Conservation (phyloP, 92 coral and sea anemone genomes). For the Epizoanthus scotinus region DNA sequence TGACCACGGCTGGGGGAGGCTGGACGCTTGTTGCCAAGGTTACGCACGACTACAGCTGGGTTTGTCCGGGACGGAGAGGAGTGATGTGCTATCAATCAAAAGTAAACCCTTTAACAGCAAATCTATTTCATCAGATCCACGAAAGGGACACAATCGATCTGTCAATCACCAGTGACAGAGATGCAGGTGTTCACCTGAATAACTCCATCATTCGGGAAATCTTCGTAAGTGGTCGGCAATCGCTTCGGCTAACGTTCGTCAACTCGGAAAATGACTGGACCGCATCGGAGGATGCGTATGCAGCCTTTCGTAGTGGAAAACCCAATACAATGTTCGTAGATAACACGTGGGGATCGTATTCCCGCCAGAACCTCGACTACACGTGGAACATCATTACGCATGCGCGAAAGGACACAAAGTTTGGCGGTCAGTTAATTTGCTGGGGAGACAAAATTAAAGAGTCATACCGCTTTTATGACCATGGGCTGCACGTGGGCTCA, state of each 20-base stretch:
- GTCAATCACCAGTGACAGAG: conserved; percentile 70
- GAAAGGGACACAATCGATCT: conserved; percentile 90
- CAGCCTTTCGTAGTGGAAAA: conserved; percentile 82
- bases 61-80: conserved; percentile 89
- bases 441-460: conserved; percentile 85
- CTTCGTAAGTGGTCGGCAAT: conserved; percentile 88
- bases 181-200: conserved; percentile 93
- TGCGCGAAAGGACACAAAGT: conserved; percentile 66
- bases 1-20: conserved; percentile 97
- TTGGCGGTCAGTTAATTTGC: conserved; percentile 82
- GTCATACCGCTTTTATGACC: conserved; percentile 92
- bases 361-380: conserved; percentile 80
- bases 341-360: conserved; percentile 78
- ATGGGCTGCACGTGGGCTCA: conserved; percentile 93
- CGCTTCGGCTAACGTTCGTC: conserved; percentile 88
- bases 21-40: conserved; percentile 98
- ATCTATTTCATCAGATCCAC: conserved; percentile 85
- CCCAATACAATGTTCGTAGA: conserved; percentile 80
- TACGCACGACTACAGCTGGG: conserved; percentile 97
- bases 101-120: conserved; percentile 80
- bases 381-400: conserved; percentile 95
- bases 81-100: conserved; percentile 67
- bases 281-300: conserved; percentile 96
- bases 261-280: conserved; percentile 80
- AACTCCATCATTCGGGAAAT: conserved; percentile 82